Conservation (phyloP, 2,797 vertebrate genomes). For the Jordanella pulchra region DNA sequence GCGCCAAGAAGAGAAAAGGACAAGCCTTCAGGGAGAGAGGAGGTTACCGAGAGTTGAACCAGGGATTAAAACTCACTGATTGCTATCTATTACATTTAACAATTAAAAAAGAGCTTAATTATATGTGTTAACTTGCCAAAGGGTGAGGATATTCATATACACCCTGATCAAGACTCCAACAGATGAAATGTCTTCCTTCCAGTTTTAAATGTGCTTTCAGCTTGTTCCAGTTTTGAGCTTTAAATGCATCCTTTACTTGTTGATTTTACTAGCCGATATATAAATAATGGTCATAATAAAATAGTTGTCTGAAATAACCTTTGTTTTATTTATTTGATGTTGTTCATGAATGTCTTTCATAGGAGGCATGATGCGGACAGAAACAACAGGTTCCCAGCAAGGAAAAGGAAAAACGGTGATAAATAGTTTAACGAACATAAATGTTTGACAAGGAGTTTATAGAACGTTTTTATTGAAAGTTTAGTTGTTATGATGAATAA, state of each 20-base stretch:
- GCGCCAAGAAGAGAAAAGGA: slow-evolving; percentile 48
- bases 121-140: slow-evolving; percentile 43
- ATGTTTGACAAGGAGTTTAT: too few species aligned
- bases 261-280: neutral
- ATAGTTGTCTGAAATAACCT: neutral
- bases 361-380: too few species aligned
- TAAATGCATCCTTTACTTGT: neutral
- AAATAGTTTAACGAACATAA: too few species aligned
- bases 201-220: neutral
- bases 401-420: too few species aligned
- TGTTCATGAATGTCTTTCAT: neutral
- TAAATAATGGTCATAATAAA: neutral
- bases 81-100: slow-evolving; percentile 63
- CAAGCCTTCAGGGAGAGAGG: slow-evolving; percentile 64
- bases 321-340: neutral
- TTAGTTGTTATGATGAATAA: neutral
- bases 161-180: neutral
- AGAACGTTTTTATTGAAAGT: neutral
- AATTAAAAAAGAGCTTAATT: slow-evolving; percentile 65
- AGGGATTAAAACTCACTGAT: slow-evolving; percentile 77
- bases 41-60: slow-evolving; percentile 82
- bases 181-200: neutral
- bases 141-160: slow-evolving; percentile 45
- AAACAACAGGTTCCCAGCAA: neutral
- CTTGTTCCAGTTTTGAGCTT: neutral